Evolutionary conservation across 2,888 invertebrate genomes (phyloP).

Genomic region (Dryobota labecula): DNA sequence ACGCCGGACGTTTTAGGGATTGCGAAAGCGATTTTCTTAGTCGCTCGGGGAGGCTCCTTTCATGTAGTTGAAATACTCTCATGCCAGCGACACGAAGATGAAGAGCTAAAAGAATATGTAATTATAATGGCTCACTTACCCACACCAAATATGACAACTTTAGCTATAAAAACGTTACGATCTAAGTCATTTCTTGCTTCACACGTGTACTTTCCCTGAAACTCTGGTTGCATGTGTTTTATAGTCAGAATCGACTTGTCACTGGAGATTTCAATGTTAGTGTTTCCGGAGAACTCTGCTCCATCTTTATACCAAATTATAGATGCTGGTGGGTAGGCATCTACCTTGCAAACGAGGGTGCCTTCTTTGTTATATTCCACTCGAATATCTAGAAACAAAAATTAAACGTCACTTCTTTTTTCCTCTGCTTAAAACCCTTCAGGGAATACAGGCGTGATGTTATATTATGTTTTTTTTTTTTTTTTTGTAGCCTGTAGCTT

Average conservation of each 20-base stretch:
- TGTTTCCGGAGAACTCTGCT: conserved; percentile 47
- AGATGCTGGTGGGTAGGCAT: conserved; percentile 71
- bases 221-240: conserved; percentile 65
- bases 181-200: conserved; percentile 65
- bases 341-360: conserved; percentile 67
- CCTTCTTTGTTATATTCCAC: conserved; percentile 66
- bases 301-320: conserved; percentile 71
- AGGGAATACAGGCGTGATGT: too few species aligned
- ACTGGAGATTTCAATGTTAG: conserved; percentile 61
- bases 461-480: too few species aligned
- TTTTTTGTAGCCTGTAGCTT: too few species aligned
- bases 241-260: conserved; percentile 69
- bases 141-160: conserved; percentile 67
- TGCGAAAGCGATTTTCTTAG: background rate
- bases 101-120: background rate
- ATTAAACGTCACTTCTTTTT: background rate
- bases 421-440: background rate
- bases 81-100: background rate
- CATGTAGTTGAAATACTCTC: background rate
- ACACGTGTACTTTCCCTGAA: conserved; percentile 69
- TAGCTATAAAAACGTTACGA: conserved; percentile 59
- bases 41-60: background rate
- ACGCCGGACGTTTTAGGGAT: background rate
- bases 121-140: conserved; percentile 61
- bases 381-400: conserved; percentile 30